These are phyloP conservation scores for Idaea straminata DNA, from an alignment of 2,888 invertebrate genomes.

Conservation along the genomic window DNA sequence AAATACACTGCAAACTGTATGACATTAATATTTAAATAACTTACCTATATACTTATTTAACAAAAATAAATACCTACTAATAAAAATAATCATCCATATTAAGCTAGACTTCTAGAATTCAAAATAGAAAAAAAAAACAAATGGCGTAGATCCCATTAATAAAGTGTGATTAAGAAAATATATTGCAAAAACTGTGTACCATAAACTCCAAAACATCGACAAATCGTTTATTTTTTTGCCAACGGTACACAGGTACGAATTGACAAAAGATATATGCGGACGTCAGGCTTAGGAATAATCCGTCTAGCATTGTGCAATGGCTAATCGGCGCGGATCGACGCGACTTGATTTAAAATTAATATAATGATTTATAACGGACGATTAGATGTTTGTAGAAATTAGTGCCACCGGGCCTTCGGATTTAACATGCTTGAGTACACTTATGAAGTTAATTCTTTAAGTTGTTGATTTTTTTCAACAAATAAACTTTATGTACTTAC, in stretches of 20 bases:
- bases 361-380: slow-evolving; percentile 78
- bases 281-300: slow-evolving; percentile 65
- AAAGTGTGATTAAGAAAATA: too few species aligned
- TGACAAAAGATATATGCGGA: slow-evolving; percentile 76
- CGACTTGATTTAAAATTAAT: slow-evolving; percentile 70
- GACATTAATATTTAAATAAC: too few species aligned
- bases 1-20: too few species aligned
- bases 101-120: too few species aligned
- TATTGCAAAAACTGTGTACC: not conserved
- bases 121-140: too few species aligned
- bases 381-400: slow-evolving; percentile 68
- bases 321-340: slow-evolving; percentile 75
- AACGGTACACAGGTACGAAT: slow-evolving; percentile 70
- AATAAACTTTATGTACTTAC: not conserved
- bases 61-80: too few species aligned
- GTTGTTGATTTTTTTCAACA: not conserved
- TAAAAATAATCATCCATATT: too few species aligned
- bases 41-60: too few species aligned
- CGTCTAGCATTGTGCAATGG: slow-evolving; percentile 75
- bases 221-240: slow-evolving; percentile 22
- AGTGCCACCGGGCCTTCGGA: slow-evolving; percentile 52
- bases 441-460: not conserved
- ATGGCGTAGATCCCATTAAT: too few species aligned
- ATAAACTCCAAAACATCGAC: not conserved
- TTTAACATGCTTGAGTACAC: slow-evolving; percentile 15